These are phyloP conservation scores for Avahi laniger DNA, from an alignment of 2,797 vertebrate species.

Conservation along the genomic window DNA sequence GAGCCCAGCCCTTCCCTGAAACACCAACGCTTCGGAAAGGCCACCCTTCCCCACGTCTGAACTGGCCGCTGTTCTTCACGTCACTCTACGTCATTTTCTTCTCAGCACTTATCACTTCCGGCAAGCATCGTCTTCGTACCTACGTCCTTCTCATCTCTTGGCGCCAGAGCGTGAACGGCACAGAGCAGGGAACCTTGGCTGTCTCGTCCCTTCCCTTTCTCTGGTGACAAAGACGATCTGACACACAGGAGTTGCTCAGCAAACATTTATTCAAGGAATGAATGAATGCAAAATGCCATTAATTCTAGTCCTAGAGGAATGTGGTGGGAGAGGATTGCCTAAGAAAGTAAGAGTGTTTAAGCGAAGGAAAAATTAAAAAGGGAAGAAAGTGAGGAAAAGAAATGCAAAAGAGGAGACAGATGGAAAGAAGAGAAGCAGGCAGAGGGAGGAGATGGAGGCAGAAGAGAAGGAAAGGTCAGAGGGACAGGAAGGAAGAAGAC, in stretches of 20 bases:
- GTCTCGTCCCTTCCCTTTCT: neutral
- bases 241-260: neutral
- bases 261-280: neutral
- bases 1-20: neutral
- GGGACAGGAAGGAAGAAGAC: neutral
- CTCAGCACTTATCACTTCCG: neutral
- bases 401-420: neutral
- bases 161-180: neutral
- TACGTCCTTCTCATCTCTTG: neutral
- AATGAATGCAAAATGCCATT: neutral
- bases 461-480: neutral
- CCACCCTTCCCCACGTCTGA: neutral
- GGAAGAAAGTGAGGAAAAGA: neutral
- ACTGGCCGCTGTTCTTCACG: neutral
- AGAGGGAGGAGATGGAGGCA: neutral
- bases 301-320: neutral
- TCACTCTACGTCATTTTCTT: neutral
- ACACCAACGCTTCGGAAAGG: neutral
- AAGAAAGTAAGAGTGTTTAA: neutral
- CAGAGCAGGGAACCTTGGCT: neutral
- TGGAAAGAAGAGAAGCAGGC: neutral
- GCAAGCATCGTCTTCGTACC: neutral
- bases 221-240: neutral
- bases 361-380: neutral
- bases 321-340: neutral